phyloP scores from a whole-genome alignment of 2,888 invertebrate genomes.

The Caenorhabditis wallacei region DNA sequence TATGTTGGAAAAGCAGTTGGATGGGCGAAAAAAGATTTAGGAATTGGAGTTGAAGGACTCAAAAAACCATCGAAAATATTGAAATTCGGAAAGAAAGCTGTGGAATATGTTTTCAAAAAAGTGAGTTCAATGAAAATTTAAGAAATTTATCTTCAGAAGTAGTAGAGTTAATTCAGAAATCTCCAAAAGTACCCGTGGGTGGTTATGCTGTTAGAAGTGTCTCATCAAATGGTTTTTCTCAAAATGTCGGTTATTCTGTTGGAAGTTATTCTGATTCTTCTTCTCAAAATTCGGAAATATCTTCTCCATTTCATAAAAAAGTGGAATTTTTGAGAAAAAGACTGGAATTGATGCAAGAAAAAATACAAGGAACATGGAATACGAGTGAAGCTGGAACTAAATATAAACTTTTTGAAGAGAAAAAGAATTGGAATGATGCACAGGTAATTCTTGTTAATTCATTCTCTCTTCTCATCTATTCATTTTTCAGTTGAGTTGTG shows the following conservation, averaged over 20 bases:
- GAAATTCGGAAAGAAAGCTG: slow-evolving; percentile 51
- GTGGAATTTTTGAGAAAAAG: slow-evolving; percentile 9
- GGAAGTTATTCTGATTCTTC: not conserved
- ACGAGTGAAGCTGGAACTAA: slow-evolving; percentile 52
- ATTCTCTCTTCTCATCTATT: not conserved
- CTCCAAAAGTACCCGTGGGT: not conserved
- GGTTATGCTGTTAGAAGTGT: not conserved
- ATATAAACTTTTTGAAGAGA: slow-evolving; percentile 52
- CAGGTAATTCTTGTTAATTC: slow-evolving; percentile 28
- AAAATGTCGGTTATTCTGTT: not conserved
- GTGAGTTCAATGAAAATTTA: not conserved
- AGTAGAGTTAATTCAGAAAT: not conserved
- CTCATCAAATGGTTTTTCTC: not conserved
- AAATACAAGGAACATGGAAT: slow-evolving; percentile 50
- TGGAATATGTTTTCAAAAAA: slow-evolving; percentile 41
- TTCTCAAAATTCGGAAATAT: not conserved
- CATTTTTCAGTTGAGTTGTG: slow-evolving; percentile 38
- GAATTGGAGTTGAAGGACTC: slow-evolving; percentile 57
- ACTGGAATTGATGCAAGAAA: not conserved
- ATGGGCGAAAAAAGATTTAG: slow-evolving; percentile 57
- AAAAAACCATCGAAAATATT: slow-evolving; percentile 56
- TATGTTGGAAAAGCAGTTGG: slow-evolving; percentile 40
- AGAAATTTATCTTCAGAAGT: not conserved
- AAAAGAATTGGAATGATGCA: slow-evolving; percentile 57
- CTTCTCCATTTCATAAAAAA: slow-evolving; percentile 11